Base-by-base conservation (phyloP, 2,888 invertebrate genomes). In the Philhelius pedissequus region DNA sequence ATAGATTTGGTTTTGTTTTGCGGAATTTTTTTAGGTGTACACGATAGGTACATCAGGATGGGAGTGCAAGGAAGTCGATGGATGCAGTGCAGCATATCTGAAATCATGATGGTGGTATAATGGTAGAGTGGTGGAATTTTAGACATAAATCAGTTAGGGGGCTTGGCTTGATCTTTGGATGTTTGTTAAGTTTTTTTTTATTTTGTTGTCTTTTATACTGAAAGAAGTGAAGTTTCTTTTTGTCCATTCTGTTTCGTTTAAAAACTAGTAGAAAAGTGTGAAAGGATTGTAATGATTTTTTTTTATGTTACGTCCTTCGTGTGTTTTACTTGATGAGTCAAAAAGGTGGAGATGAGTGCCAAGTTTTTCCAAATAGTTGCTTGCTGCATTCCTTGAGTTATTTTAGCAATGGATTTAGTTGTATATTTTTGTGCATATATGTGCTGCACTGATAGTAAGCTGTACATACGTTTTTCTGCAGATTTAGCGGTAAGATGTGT, bases 111-210 rank as follows among this genome's bases (percentile, higher is more conserved):
- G 27, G 15, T 32, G 6, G 32, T 3, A 18, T 27, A n/a, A n/a
- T 48, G 15, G 66, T 30, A 35, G 40, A 40, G 58, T n/a, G 58
- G 64, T 64, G 70, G 74, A 40, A 54, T 68, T 56, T 32, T 68
- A 69, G 66, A 73, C 80, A 84, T 84, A 80, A 84, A 84, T 84
- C 84, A 84, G 76, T 76, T 84, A 71, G 71, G 84, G 68, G 83
- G 75, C 43, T 84, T 84, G 84, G 80, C 80, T 76, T 84, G 80
- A 80, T 80, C 80, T 84, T 84, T 84, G 66, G 71, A 68, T 84
- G 80, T 64, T 64, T 52, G 15, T 74, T 62, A 32, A 11, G n/a
- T 52, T 58, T 74, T 69, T 52, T 58, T 74, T 69, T 70, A 54
- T 60, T 60, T 60, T 71, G 48, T n/a, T 35, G 11, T 64, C 15